A percentile compares a stretch with the other conserved stretches of the same genome.
phyloP scores from a whole-genome alignment of 2,888 invertebrate species.

The Monopis laevigella region DNA sequence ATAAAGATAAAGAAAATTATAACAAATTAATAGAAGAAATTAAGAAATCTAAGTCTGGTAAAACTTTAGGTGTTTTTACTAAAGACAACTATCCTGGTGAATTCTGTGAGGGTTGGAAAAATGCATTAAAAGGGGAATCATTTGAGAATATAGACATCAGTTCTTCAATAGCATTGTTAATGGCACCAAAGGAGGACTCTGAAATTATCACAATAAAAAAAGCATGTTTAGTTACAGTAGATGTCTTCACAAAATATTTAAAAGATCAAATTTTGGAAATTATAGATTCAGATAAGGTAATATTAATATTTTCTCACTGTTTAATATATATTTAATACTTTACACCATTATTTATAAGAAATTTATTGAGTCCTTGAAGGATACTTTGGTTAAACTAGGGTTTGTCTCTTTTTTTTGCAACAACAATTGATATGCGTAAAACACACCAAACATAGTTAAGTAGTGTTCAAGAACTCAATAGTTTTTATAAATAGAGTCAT shows the following conservation, averaged over 20 bases:
- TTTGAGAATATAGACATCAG: slow-evolving; percentile 91
- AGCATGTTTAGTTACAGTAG: slow-evolving; percentile 91
- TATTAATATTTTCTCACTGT: too few species aligned
- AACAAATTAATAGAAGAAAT: slow-evolving; percentile 81
- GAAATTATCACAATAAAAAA: slow-evolving; percentile 92
- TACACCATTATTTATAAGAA: too few species aligned
- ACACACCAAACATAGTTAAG: too few species aligned
- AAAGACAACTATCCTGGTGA: slow-evolving; percentile 96
- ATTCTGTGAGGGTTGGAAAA: slow-evolving; percentile 92
- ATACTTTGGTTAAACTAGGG: too few species aligned
- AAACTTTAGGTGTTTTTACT: slow-evolving; percentile 86
- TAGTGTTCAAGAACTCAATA: too few species aligned
- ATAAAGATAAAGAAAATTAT: slow-evolving; percentile 93
- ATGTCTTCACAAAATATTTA: slow-evolving; percentile 95
- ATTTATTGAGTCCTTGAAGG: too few species aligned
- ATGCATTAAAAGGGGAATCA: slow-evolving; percentile 76
- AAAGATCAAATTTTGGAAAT: slow-evolving; percentile 99
- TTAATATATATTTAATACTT: too few species aligned
- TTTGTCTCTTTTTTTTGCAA: too few species aligned
- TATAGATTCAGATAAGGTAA: slow-evolving; percentile 94
- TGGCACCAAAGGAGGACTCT: slow-evolving; percentile 94
- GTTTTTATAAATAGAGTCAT: too few species aligned
- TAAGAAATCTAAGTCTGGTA: slow-evolving; percentile 88
- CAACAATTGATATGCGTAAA: too few species aligned
- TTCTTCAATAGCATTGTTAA: slow-evolving; percentile 82